Evolutionary conservation across 2,797 vertebrate genomes (phyloP).

Genomic region (Hapalemur alaotrensis): DNA sequence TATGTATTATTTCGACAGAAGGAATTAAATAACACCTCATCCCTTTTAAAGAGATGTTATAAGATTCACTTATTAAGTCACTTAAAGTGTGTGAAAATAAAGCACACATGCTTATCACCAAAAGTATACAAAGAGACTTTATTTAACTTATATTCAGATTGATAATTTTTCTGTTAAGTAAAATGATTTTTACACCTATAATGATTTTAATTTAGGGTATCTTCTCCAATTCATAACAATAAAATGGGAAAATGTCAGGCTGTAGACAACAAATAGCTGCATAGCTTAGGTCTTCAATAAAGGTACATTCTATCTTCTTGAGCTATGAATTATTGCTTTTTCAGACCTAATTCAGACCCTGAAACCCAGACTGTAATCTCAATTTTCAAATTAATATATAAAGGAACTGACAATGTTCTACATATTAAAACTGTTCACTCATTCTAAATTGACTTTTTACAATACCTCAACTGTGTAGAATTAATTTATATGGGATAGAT

Average conservation of each 20-base stretch:
- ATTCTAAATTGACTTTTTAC: neutral
- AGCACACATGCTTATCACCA: neutral
- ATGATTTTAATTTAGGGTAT: neutral
- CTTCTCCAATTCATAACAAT: neutral
- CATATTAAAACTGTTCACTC: neutral
- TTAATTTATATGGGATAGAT: neutral
- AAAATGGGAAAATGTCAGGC: neutral
- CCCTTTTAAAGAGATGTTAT: neutral
- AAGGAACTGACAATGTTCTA: neutral
- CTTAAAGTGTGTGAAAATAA: neutral
- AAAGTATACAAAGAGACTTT: neutral
- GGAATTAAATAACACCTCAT: neutral
- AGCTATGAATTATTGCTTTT: neutral
- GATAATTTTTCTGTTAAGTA: neutral
- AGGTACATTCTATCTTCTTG: neutral
- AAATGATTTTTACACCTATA: neutral
- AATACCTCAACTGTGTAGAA: neutral
- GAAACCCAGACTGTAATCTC: neutral
- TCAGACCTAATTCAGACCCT: neutral
- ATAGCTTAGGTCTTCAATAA: neutral
- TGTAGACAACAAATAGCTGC: neutral
- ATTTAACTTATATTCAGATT: neutral
- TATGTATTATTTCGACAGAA: neutral
- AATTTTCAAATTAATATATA: neutral
- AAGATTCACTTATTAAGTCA: neutral